These are phyloP conservation scores for Prosapia bicincta DNA, from an alignment of 2,888 invertebrate genomes.

Conservation along the genomic window DNA sequence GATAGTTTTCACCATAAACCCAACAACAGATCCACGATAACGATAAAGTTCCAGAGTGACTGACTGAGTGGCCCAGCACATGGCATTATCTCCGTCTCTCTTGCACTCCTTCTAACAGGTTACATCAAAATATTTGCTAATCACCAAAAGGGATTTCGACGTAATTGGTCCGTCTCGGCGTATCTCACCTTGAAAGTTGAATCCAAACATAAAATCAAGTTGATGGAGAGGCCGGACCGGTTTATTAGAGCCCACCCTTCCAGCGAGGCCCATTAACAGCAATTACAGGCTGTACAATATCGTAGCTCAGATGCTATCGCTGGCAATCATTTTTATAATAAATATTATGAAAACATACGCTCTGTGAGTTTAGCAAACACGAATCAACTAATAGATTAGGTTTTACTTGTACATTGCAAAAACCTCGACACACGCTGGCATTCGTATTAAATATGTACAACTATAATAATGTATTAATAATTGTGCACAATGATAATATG, in stretches of 20 bases:
- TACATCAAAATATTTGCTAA: slow-evolving; percentile 26
- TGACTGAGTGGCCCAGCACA: background rate
- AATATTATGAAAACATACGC: background rate
- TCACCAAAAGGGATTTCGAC: slow-evolving; percentile 6
- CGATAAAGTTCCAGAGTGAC: slow-evolving; percentile 22
- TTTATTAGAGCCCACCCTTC: background rate
- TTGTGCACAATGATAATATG: no score
- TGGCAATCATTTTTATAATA: background rate
- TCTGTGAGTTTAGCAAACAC: background rate
- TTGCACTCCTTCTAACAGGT: slow-evolving; percentile 5
- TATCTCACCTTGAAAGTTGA: background rate
- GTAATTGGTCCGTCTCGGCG: background rate
- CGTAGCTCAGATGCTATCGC: background rate
- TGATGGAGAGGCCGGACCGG: background rate
- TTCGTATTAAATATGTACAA: no score
- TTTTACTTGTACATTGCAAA: no score
- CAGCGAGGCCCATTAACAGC: background rate
- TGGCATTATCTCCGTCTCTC: background rate
- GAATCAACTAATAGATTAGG: background rate
- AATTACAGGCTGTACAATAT: background rate
- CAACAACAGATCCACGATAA: slow-evolving; percentile 30
- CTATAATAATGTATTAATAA: no score
- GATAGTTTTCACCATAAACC: slow-evolving; percentile 29
- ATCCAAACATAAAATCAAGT: background rate
- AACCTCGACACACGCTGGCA: no score